Conservation (phyloP, 2,888 invertebrate species). For the Cylindroiulus punctatus region DNA sequence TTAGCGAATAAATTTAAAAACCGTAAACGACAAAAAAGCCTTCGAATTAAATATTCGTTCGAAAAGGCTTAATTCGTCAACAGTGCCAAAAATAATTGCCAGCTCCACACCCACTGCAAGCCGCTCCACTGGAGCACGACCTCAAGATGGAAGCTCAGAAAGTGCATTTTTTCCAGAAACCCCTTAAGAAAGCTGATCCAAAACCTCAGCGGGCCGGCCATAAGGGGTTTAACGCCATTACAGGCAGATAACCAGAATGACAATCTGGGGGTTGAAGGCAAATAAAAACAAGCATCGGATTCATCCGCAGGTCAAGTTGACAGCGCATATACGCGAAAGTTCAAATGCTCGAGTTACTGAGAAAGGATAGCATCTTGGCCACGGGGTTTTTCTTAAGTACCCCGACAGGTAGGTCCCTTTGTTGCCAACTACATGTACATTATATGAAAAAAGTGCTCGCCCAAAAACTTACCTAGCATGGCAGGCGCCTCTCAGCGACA, state of each 20-base stretch:
- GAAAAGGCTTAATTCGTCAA: conserved; percentile 17
- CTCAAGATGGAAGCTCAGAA: neutral
- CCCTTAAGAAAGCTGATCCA: neutral
- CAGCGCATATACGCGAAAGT: neutral
- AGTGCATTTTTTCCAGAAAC: neutral
- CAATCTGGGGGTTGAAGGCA: neutral
- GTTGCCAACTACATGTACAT: neutral
- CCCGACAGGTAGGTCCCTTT: conserved; percentile 46
- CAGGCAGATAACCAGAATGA: conserved; percentile 1
- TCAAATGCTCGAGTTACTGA: conserved; percentile 44
- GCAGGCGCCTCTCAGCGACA: conserved; percentile 48
- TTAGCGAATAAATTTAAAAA: neutral
- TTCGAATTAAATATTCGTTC: neutral
- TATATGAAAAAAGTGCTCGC: conserved; percentile 42
- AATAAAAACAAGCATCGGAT: conserved; percentile 36
- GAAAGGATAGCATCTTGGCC: conserved; percentile 39
- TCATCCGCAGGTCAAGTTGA: neutral
- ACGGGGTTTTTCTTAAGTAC: conserved; percentile 17
- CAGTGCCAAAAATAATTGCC: neutral
- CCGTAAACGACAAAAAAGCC: neutral
- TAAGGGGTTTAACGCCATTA: conserved; percentile 40
- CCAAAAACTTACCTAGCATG: conserved; percentile 50
- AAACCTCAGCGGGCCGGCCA: neutral
- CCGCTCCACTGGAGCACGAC: neutral
- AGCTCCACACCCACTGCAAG: neutral